Evolutionary conservation across 2,888 invertebrate species (phyloP), one percentile per base, ranked within the genome.

Genomic region (Orthonychiurus folsomi): DNA sequence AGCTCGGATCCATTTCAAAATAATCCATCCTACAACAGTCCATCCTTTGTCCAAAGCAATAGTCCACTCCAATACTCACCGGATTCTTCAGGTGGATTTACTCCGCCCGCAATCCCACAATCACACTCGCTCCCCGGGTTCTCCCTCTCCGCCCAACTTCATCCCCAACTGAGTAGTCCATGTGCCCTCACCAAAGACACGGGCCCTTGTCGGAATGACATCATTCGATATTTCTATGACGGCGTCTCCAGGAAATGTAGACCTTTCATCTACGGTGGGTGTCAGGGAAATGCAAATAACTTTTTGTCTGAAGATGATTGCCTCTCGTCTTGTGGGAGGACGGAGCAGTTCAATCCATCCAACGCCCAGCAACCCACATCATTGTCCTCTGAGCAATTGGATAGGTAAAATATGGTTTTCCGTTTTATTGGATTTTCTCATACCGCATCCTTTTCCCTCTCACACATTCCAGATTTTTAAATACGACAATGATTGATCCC

Each of bases 231-330:
- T 21, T 72, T 70, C 63, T 72, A 65, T 61, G 72, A 72, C 50
- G 25, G 60, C 0, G 53, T 21, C 1, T 37, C 61, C n/a, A 53
- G 60, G 12, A 68, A 66, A 61, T 72, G 72, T 50, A 60, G 71
- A 28, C 70, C 70, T 20, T 72, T 72, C 54, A 72, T 72, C 62
- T 72, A 63, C 59, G 70, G 71, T 20, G 72, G 72, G 1, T 72
- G 72, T 63, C 68, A 69, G 61, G 71, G 70, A n/a, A 72, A 72
- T 52, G 26, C 61, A 9, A 72, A 72, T 48, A 72, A 72, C 58
- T 72, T 71, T 54, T 50, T 63, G 3, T 61, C 68, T 1, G 69
- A 71, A 48, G 55, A 66, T 1, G 69, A 67, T 37, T 72, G 72
- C 37, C 25, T 60, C 0, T 24, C 53, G 25, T 2, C 15, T 3